Evolutionary conservation across 2,888 invertebrate genomes (phyloP).

Genomic region (Fissipunctia ypsillon): DNA sequence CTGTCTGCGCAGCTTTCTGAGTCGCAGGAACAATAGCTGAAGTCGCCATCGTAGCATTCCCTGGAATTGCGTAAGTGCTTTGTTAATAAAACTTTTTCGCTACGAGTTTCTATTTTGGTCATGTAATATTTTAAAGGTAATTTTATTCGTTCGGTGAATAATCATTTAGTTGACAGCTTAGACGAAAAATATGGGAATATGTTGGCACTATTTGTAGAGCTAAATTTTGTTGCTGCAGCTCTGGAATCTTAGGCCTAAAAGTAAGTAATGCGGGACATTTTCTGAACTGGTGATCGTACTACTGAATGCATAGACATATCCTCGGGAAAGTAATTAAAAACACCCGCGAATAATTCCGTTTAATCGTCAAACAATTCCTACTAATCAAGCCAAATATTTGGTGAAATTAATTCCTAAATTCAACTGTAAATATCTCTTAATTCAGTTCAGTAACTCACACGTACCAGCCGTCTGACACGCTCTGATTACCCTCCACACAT

Average conservation of each 20-base stretch:
- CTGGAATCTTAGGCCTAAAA: background rate
- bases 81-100: background rate
- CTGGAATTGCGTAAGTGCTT: constrained; percentile 71
- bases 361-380: constrained; percentile 35
- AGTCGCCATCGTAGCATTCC: constrained; percentile 83
- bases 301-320: background rate
- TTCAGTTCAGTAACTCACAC: constrained; percentile 85
- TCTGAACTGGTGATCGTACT: background rate
- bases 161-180: background rate
- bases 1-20: constrained; percentile 96
- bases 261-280: background rate
- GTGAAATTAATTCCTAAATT: constrained; percentile 72
- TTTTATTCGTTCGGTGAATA: background rate
- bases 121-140: background rate
- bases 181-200: background rate
- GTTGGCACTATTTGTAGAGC: background rate
- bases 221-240: background rate
- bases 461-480: constrained; percentile 83
- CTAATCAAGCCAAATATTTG: constrained; percentile 62
- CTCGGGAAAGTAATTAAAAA: too few relatives aligned
- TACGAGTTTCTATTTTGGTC: background rate
- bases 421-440: constrained; percentile 84
- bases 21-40: constrained; percentile 94
- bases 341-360: background rate
- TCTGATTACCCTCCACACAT: constrained; percentile 85